Evolutionary conservation across 2,888 invertebrate genomes (phyloP).

Genomic region (Cephalotes varians): DNA sequence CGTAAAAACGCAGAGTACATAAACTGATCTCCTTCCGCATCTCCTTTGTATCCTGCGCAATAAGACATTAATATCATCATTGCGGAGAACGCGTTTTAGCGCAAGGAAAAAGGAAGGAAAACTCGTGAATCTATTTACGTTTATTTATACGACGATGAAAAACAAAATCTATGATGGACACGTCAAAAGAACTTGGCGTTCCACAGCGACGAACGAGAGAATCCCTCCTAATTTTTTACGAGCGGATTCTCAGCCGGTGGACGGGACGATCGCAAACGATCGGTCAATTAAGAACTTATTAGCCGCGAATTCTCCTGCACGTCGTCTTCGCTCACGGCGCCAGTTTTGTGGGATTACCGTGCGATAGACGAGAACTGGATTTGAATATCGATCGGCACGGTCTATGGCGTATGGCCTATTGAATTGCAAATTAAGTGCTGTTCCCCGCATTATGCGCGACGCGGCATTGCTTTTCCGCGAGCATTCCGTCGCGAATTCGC

Average conservation of each 20-base stretch:
- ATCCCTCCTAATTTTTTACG: not conserved
- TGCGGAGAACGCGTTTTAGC: not conserved
- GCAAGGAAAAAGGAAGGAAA: too few relatives aligned
- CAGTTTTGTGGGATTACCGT: slow-evolving; percentile 17
- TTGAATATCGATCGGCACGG: slow-evolving; percentile 67
- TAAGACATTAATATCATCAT: too few relatives aligned
- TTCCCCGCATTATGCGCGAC: not conserved
- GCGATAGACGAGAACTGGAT: slow-evolving; percentile 48
- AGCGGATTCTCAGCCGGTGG: not conserved
- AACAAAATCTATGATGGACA: too few relatives aligned
- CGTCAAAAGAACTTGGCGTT: too few relatives aligned
- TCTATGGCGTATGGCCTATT: slow-evolving; percentile 58
- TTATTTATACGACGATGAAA: too few relatives aligned
- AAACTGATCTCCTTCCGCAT: not conserved
- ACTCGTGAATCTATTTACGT: too few relatives aligned
- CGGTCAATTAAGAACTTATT: not conserved
- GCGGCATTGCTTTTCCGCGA: not conserved
- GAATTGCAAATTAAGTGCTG: slow-evolving; percentile 67
- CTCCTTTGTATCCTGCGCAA: not conserved
- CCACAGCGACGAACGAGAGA: too few relatives aligned
- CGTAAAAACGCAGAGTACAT: not conserved
- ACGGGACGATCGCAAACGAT: not conserved
- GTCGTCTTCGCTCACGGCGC: not conserved
- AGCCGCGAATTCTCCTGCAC: too few relatives aligned
- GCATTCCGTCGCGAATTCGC: not conserved